Base-by-base conservation (phyloP, 2,888 invertebrate genomes). In the Nineta flava region DNA sequence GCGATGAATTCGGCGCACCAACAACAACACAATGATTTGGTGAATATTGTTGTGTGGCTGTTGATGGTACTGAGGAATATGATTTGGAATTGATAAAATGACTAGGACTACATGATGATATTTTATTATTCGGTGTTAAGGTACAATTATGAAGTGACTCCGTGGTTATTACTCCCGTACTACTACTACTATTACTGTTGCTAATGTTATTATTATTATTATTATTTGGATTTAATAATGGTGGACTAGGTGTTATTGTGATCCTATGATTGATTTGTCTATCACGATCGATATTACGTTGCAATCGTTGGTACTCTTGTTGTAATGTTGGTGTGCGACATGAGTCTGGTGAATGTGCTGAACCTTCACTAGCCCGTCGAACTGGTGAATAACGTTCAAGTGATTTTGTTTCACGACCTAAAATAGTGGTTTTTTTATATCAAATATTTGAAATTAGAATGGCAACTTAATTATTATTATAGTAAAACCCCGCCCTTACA, bases 311-410 rank as follows among this genome's bases (percentile, higher is more conserved):
- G 60, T 85, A 86, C 63, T 90, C 87, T 49, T 85, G 79, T 50
- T 87, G 77, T 1, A 87, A 77, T 9, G 78, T 74, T 53, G 78
- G 70, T 47, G 79, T 76, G 59, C 73, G 62, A 65, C 71, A 51
- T 5, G 63, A 61, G 3, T 58, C 66, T 4, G 71, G 60, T 1
- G 65, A 48, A 6, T 70, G 69, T 2, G 71, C 75, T 0, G 75
- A 80, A 44, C 87, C 85, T 64, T 94, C 94, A 53, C 86, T 87
- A 9, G 92, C 91, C 55, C 94, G 74, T 1, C 95, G 76, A 12
- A 93, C 92, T 0, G 93, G 94, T 54, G 92, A 92, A 64, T 88
- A 94, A 16, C 93, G 69, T 63, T 90, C 90, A 42, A 78, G 67
- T 1, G 65, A 62, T 55, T 68, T 68, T 59, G 75, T 76, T 53